Base-by-base conservation (phyloP, 2,888 invertebrate species). In the Trissoscelio sp. region DNA sequence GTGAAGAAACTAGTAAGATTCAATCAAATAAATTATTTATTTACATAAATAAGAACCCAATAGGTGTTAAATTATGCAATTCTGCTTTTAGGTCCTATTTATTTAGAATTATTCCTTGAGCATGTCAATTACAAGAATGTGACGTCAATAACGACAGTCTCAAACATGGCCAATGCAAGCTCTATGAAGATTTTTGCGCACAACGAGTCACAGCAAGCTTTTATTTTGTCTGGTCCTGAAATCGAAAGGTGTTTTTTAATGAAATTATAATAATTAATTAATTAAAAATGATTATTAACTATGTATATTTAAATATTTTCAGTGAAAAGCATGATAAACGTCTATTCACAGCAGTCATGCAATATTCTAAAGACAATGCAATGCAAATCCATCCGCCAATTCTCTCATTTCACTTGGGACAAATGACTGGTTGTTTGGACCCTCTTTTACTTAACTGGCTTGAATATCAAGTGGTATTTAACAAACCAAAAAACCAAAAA, bases 391-490 rank as follows among this genome's bases (percentile, higher is more conserved):
- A 93, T 87, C 92, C 93, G 3, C 90, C 93, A 0, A 88, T 93
- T 42, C 60, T 93, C n/a, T 90, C 92, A 1, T 92, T 93, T 80
- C 92, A 92, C 86, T 81, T 93, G 6, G 91, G 92, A 79, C 92
- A 93, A 86, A 92, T 93, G 74, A 90, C 92, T 82, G 90, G 93
- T 37, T 93, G 93, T 31, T 86, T 95, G 0, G 95, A 95, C 89
- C 95, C 95, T 0, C 89, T 95, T n/a, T 88, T 95, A 9, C 92
- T 94, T 60, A 92, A 93, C 42, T 95, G 94, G 94, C 89, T 95
- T n/a, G 92, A 93, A 0, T 95, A 95, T 88, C 91, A 91, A 18
- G 86, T 88, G 11, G 85, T 85, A n/a, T 88, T 87, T 69, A 87
- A 88, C 28, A 88, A 88, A 74, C 84, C 87, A 16, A 86, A 86